Evolutionary conservation across 2,113 vertebrate genomes (phyloP), one percentile per base, ranked within the genome.

Genomic region (Hystrix cristata): DNA sequence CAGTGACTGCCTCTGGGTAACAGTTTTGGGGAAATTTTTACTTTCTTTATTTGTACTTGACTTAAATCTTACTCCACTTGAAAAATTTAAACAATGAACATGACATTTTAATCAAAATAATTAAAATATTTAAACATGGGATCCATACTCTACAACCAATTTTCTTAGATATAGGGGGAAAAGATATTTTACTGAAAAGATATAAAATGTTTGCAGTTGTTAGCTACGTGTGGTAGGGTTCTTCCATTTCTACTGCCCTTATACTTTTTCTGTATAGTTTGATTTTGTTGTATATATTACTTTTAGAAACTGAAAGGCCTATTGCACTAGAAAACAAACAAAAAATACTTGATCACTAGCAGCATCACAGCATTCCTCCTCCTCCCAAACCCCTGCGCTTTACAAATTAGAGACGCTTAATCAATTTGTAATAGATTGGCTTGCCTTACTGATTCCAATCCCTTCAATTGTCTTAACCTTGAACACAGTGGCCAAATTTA

Each of bases 371-470:
- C 60, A 91, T 59, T 76, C 27, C 34, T 81, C 31, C 59, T 71
- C 62, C 53, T 51, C 16, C 31, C 55, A 8, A 6, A 93, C 2
- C 6, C 23, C 48, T 69, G 55, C 25, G 46, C 51, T 80, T 94
- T 83, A 34, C 60, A 87, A 90, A 82, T 84, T 91, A 88, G 72
- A 79, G 31, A 60, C 34, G 27, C 57, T 96, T 87, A 94, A 82
- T 95, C 87, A 87, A 48, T 80, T 60, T 92, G 62, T 74, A 95
- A 90, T 67, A 87, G 95, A 96, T 69, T 87, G 55, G 3, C 34
- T 90, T 90, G 55, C 74, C 51, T 84, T 78, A 48, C 72, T 51
- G 88, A 82, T 78, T 96, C 67, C 64, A 94, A 7, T 80, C 89
- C n/a, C n/a, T 84, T 67, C 31, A 69, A 69, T 51, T 95, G 59